A percentile compares a stretch with the other conserved stretches of the same genome.
Conservation (phyloP, 2,797 vertebrate species). For the Tolypeutes matacus region DNA sequence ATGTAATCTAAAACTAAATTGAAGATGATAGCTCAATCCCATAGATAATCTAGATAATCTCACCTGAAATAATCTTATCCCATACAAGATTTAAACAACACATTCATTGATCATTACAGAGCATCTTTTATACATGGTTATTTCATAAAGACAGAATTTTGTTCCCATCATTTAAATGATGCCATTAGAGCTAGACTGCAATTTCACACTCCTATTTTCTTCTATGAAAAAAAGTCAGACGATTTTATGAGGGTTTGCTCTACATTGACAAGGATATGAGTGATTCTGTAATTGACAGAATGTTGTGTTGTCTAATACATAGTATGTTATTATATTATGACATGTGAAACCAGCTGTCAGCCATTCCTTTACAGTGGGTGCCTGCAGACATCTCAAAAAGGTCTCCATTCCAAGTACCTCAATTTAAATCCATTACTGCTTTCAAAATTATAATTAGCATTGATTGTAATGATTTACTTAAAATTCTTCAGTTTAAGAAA, state of each 20-base stretch:
- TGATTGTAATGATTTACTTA: constrained; percentile 80
- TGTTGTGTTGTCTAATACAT: constrained; percentile 81
- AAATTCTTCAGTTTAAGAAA: constrained; percentile 67
- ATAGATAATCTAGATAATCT: background rate
- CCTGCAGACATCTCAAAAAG: constrained; percentile 85
- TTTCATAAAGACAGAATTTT: constrained; percentile 82
- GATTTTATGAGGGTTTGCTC: constrained; percentile 84
- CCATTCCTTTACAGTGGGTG: constrained; percentile 83
- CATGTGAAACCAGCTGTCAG: constrained; percentile 86
- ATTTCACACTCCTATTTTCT: constrained; percentile 84
- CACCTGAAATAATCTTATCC: background rate
- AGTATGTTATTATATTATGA: constrained; percentile 85
- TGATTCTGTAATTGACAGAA: constrained; percentile 85
- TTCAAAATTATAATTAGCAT: constrained; percentile 77
- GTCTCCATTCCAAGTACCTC: constrained; percentile 78
- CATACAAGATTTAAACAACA: constrained; percentile 14
- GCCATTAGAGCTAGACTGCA: constrained; percentile 80
- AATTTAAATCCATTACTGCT: constrained; percentile 82
- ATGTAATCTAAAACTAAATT: constrained; percentile 55
- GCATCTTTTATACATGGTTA: constrained; percentile 58
- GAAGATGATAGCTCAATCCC: constrained; percentile 58
- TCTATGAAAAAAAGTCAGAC: constrained; percentile 82
- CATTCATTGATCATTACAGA: background rate
- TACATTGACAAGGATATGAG: constrained; percentile 85
- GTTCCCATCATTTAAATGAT: constrained; percentile 84